These are phyloP conservation scores for Archips crataeganus DNA, from an alignment of 2,888 invertebrate genomes.

Conservation along the genomic window DNA sequence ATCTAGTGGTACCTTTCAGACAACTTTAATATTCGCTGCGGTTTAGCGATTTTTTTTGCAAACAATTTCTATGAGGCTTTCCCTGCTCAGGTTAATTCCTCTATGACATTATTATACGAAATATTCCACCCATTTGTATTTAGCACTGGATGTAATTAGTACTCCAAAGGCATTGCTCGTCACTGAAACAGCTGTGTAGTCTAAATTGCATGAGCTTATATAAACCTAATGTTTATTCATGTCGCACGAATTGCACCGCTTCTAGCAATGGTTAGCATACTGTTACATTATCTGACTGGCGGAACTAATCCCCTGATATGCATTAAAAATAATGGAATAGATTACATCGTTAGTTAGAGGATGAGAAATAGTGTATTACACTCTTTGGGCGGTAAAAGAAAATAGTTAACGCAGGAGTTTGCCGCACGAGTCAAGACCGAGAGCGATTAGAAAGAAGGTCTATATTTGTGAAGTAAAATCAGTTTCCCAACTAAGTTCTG, in stretches of 20 bases:
- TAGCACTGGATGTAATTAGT: background rate
- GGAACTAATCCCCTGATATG: background rate
- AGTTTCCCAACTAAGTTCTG: no score
- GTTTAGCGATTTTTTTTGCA: no score
- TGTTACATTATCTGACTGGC: background rate
- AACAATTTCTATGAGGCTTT: no score
- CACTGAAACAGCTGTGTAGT: slow-evolving; percentile 2
- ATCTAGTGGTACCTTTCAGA: no score
- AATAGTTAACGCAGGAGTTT: background rate
- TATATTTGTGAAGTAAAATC: no score
- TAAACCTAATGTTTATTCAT: slow-evolving; percentile 33
- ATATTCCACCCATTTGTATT: background rate
- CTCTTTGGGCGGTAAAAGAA: background rate
- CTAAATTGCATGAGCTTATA: slow-evolving; percentile 21
- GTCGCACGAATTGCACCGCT: slow-evolving; percentile 11
- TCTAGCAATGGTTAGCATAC: slow-evolving; percentile 4
- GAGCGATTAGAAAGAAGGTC: no score
- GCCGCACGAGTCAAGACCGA: background rate
- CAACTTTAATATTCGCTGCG: no score
- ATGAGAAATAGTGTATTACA: background rate
- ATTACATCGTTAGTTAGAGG: background rate
- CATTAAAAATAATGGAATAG: background rate
- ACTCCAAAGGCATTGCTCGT: slow-evolving; percentile 1
- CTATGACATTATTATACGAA: background rate
- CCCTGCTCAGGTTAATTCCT: no score